Conservation (phyloP, 2,888 invertebrate species). For the Odiellus spinosus region DNA sequence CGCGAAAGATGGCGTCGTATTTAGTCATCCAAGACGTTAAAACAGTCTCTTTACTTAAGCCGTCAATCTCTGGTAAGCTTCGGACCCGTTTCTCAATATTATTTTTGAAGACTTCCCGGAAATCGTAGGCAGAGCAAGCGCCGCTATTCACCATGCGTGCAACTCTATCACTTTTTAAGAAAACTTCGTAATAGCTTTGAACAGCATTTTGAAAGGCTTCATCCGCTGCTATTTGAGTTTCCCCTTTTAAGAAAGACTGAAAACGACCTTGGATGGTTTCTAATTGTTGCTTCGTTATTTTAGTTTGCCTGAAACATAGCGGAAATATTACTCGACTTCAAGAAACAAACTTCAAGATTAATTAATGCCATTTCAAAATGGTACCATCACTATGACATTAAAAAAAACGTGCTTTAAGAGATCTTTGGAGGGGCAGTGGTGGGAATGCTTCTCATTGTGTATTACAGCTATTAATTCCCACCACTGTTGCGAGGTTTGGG, state of each 20-base stretch:
- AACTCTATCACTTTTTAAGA: slow-evolving; percentile 90
- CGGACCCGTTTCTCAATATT: slow-evolving; percentile 97
- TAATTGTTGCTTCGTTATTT: slow-evolving; percentile 88
- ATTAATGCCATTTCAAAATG: too few relatives aligned
- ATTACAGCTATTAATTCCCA: too few relatives aligned
- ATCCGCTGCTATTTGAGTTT: slow-evolving; percentile 93
- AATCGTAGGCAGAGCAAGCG: slow-evolving; percentile 95
- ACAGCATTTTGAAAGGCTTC: slow-evolving; percentile 98
- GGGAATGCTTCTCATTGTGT: too few relatives aligned
- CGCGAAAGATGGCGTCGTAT: slow-evolving; percentile 85
- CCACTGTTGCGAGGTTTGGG: too few relatives aligned
- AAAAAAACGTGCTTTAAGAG: too few relatives aligned
- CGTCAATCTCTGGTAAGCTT: slow-evolving; percentile 97
- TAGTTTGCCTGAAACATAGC: slow-evolving; percentile 76
- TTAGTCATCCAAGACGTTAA: slow-evolving; percentile 98
- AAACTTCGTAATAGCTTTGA: slow-evolving; percentile 51
- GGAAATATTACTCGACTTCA: too few relatives aligned
- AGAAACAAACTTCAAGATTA: too few relatives aligned
- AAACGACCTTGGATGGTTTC: slow-evolving; percentile 87
- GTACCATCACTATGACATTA: too few relatives aligned
- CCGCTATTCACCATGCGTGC: slow-evolving; percentile 93
- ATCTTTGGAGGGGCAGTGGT: too few relatives aligned
- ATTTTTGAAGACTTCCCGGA: slow-evolving; percentile 92
- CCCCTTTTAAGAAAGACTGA: slow-evolving; percentile 89
- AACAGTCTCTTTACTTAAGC: slow-evolving; percentile 96